Conservation (phyloP, 2,797 vertebrate genomes). For the Triplophysa bombifrons region DNA sequence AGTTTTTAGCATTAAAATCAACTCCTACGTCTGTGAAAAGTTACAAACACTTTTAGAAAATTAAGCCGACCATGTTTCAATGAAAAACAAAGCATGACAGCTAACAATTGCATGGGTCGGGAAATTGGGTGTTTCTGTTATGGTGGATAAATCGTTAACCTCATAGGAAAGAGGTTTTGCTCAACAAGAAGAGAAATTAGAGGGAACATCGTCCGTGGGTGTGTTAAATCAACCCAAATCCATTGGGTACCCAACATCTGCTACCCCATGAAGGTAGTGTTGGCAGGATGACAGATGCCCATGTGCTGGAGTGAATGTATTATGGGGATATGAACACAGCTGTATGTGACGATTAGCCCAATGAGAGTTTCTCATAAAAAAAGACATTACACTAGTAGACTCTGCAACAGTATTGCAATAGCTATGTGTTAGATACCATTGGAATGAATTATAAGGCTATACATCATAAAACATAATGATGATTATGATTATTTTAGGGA, state of each 20-base stretch:
- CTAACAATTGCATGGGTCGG: not conserved
- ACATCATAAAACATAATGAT: not conserved
- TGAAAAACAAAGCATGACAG: not conserved
- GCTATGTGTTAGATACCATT: not conserved
- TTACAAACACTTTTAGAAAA: no score
- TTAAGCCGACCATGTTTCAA: no score
- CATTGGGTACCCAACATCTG: constrained; percentile 7
- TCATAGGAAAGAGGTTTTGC: not conserved
- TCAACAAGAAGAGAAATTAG: not conserved
- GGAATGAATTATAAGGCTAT: not conserved
- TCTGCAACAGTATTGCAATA: not conserved
- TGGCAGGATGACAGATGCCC: not conserved
- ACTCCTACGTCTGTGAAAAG: no score
- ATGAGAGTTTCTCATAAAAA: not conserved
- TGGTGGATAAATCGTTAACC: constrained; percentile 4
- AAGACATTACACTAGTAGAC: not conserved
- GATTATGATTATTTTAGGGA: not conserved
- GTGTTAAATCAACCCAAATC: constrained; percentile 23
- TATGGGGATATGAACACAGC: constrained; percentile 6
- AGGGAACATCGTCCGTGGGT: not conserved
- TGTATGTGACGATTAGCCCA: not conserved
- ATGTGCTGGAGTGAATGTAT: not conserved
- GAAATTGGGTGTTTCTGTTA: not conserved
- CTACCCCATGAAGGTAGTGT: not conserved
- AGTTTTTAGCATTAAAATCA: no score